Percentiles rank a stretch among this genome's conserved stretches.
Conservation (phyloP, 2,797 vertebrate genomes). For the Eupleurogrammus muticus region DNA sequence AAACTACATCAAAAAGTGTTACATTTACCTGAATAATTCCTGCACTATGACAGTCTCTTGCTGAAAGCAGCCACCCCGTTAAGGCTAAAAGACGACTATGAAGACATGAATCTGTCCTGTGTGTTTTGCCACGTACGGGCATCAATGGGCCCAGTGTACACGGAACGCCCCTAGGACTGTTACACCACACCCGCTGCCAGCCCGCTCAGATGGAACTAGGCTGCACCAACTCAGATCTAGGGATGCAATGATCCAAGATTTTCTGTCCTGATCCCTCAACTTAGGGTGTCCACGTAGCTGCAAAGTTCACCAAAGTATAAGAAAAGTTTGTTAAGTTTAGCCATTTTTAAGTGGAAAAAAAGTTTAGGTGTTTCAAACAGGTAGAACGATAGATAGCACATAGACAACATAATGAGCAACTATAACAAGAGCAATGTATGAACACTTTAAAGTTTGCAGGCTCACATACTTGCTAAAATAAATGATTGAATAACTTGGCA, state of each 20-base stretch:
- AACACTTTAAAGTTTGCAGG: too few species aligned
- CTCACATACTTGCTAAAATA: too few species aligned
- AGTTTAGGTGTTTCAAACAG: too few species aligned
- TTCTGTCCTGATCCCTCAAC: not conserved
- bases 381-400: too few species aligned
- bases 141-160: conserved; percentile 64
- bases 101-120: conserved; percentile 23
- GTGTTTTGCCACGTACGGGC: conserved; percentile 7
- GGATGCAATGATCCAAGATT: not conserved
- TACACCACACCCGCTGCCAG: conserved; percentile 31
- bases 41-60: not conserved
- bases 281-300: not conserved
- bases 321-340: too few species aligned
- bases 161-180: not conserved
- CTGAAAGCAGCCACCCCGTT: not conserved
- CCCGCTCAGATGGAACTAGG: not conserved
- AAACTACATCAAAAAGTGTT: not conserved
- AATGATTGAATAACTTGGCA: too few species aligned
- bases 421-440: too few species aligned
- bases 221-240: not conserved
- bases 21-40: not conserved
- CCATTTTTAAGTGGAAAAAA: too few species aligned
- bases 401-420: too few species aligned
- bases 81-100: not conserved
- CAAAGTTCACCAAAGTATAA: too few species aligned